These are phyloP conservation scores for Paramormyrops hopkinsi DNA, from an alignment of 2,797 vertebrate species.

Conservation along the genomic window DNA sequence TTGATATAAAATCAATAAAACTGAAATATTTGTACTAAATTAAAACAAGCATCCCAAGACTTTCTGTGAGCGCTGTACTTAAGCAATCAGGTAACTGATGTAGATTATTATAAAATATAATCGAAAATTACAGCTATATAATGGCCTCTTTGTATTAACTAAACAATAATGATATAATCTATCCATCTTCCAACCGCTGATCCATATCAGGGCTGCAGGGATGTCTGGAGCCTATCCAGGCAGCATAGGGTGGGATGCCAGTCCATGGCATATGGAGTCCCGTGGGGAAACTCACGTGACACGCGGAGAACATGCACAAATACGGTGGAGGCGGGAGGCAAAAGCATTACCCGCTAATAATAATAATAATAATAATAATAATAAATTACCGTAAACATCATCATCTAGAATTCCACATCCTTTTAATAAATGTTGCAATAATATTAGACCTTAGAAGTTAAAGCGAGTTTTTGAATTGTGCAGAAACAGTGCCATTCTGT, in stretches of 20 bases:
- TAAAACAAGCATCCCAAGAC: neutral
- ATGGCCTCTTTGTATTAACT: neutral
- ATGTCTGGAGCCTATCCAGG: neutral
- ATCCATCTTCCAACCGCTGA: neutral
- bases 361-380: neutral
- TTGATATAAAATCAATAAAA: neutral
- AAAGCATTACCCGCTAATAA: neutral
- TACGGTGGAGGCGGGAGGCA: neutral
- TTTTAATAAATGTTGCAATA: neutral
- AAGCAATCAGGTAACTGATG: neutral
- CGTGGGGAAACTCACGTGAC: neutral
- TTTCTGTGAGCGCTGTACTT: neutral
- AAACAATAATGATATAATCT: neutral
- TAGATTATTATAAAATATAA: neutral
- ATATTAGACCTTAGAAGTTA: neutral
- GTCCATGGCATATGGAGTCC: neutral
- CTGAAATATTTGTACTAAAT: neutral
- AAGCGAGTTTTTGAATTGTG: neutral
- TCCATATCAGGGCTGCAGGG: neutral
- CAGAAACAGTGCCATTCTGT: conserved; percentile 26
- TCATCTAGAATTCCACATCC: neutral
- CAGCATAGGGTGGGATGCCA: neutral
- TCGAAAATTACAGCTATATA: neutral
- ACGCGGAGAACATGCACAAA: neutral
- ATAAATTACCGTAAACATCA: neutral